Percentiles rank a stretch among this genome's conserved stretches.
Evolutionary conservation across 1,140 invertebrate species (phyloP).

Genomic region (Lasaia peninsularis): DNA sequence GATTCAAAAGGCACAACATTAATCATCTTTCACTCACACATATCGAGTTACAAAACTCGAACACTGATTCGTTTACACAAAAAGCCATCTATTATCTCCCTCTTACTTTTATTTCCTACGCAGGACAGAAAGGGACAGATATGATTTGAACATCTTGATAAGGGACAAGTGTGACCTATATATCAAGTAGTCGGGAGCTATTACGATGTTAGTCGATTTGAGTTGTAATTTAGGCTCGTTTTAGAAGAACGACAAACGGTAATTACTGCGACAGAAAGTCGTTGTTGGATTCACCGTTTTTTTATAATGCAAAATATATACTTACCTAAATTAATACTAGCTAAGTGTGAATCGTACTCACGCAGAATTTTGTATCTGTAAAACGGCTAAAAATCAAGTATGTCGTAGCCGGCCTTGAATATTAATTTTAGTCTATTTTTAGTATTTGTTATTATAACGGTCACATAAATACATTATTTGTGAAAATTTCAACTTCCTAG

Average conservation of each 20-base stretch:
- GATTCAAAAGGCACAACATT: slow-evolving; percentile 11
- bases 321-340: no score
- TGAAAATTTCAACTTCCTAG: no score
- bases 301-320: no score
- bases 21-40: slow-evolving; percentile 10
- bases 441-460: no score
- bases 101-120: not conserved
- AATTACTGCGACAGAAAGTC: no score
- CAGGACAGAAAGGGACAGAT: slow-evolving; percentile 1
- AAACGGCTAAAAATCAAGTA: no score
- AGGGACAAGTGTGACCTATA: slow-evolving; percentile 8
- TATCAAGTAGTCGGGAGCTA: slow-evolving; percentile 10
- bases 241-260: not conserved
- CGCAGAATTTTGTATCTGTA: no score
- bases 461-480: no score
- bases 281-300: no score
- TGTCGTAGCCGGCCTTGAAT: no score
- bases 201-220: not conserved
- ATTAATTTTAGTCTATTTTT: no score
- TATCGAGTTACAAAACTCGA: slow-evolving; percentile 11
- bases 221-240: not conserved
- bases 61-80: slow-evolving; percentile 9
- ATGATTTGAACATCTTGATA: slow-evolving; percentile 1
- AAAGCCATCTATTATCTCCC: not conserved
- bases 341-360: no score